Percentiles rank a stretch among this genome's conserved stretches.
phyloP scores from a whole-genome alignment of 2,888 invertebrate genomes.

The Drosophila fulvimacula region DNA sequence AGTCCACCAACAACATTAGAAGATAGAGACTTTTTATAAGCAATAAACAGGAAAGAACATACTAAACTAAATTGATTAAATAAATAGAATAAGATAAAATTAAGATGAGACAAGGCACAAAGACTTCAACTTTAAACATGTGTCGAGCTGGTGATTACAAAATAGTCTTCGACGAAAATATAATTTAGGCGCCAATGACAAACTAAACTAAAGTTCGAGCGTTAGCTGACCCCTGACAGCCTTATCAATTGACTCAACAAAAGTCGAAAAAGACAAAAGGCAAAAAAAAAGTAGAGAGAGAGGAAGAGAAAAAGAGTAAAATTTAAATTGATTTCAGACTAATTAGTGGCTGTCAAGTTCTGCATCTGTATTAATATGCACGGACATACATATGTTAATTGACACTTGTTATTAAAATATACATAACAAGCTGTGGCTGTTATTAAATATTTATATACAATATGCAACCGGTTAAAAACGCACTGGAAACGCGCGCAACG shows the following conservation, averaged over 20 bases:
- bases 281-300: background rate
- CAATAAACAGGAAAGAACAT: background rate
- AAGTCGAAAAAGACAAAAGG: constrained; percentile 1
- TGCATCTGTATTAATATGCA: constrained; percentile 26
- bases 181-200: constrained; percentile 8
- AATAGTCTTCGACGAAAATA: constrained; percentile 26
- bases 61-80: background rate
- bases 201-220: constrained; percentile 19
- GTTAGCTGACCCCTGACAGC: constrained; percentile 12
- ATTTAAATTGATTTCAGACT: constrained; percentile 57
- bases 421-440: constrained; percentile 33
- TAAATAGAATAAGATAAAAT: background rate
- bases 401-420: constrained; percentile 51
- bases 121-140: background rate
- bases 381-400: constrained; percentile 57
- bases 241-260: constrained; percentile 43
- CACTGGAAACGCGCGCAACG: constrained; percentile 40
- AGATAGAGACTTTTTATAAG: background rate
- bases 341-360: constrained; percentile 52
- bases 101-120: background rate
- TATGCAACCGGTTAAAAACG: constrained; percentile 62
- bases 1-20: background rate
- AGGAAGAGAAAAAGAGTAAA: constrained; percentile 11
- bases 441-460: constrained; percentile 53
- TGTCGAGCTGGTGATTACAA: background rate